phyloP scores from a whole-genome alignment of 2,113 vertebrate genomes.

The Lynx canadensis region DNA sequence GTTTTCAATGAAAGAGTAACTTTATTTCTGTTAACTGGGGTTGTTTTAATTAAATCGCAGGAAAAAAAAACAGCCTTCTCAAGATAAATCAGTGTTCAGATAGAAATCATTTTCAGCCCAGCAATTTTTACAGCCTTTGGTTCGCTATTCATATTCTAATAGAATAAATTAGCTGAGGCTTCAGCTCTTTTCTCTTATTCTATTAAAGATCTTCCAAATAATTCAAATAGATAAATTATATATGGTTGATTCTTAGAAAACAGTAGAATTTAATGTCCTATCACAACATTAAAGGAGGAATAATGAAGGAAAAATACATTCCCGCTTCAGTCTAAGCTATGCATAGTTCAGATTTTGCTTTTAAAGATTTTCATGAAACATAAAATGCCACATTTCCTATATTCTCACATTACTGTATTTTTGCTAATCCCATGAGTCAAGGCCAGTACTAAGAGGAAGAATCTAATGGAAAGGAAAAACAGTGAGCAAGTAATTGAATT shows the following conservation, averaged over 20 bases:
- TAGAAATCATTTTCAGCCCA: conserved; percentile 20
- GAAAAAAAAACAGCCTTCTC: not conserved
- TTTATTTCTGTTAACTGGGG: not conserved
- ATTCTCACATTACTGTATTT: not conserved
- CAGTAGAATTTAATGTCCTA: not conserved
- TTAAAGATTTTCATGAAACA: not conserved
- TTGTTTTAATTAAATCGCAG: conserved; percentile 37
- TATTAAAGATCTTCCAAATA: conserved; percentile 3
- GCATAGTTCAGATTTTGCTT: not conserved
- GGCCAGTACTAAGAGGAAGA: not conserved
- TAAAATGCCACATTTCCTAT: not conserved
- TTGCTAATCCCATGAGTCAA: not conserved
- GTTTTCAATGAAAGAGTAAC: not conserved
- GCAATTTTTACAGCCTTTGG: not conserved
- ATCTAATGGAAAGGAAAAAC: not conserved
- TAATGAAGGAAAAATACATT: not conserved
- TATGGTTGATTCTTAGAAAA: conserved; percentile 15
- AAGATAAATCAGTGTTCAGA: conserved; percentile 15
- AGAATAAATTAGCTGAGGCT: not conserved
- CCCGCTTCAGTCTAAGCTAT: not conserved
- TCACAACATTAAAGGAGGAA: not conserved
- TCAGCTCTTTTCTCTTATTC: not conserved
- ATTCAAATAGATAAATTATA: conserved; percentile 40
- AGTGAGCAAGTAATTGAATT: not conserved
- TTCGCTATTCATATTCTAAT: conserved; percentile 11